Conservation (phyloP, 1,140 invertebrate species). For the Euwallacea fornicatus region DNA sequence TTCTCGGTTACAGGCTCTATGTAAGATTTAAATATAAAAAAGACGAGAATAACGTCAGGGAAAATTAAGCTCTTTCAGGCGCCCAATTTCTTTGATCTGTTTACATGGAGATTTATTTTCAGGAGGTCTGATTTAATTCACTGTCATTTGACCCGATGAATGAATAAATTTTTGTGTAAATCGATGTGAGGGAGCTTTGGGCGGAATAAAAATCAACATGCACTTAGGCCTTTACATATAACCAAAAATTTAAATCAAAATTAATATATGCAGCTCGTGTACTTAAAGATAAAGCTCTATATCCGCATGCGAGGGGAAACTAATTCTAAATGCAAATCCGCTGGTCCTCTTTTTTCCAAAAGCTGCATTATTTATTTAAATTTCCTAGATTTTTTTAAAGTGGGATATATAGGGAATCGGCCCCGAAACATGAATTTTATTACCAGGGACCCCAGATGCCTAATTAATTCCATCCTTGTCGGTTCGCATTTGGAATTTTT, state of each 20-base stretch:
- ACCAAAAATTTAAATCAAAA: constrained; percentile 11
- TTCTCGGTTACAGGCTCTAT: not conserved
- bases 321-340: constrained; percentile 28
- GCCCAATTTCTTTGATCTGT: constrained; percentile 12
- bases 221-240: too few species aligned
- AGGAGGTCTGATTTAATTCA: constrained; percentile 5
- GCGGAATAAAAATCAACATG: too few species aligned
- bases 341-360: constrained; percentile 7
- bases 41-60: not conserved
- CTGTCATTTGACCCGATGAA: constrained; percentile 12
- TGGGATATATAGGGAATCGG: constrained; percentile 15
- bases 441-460: constrained; percentile 10
- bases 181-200: not conserved
- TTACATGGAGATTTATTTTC: constrained; percentile 10
- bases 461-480: constrained; percentile 12
- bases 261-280: constrained; percentile 22
- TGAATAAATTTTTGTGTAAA: constrained; percentile 11
- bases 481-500: constrained; percentile 1
- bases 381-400: constrained; percentile 20
- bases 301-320: constrained; percentile 20
- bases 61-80: constrained; percentile 8
- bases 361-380: constrained; percentile 27
- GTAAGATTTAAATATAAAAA: not conserved
- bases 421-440: constrained; percentile 11
- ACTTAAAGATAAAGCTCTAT: constrained; percentile 26